Percentiles rank a stretch among this genome's conserved stretches.
phyloP scores from a whole-genome alignment of 2,888 invertebrate species.

The Campoletis raptor region DNA sequence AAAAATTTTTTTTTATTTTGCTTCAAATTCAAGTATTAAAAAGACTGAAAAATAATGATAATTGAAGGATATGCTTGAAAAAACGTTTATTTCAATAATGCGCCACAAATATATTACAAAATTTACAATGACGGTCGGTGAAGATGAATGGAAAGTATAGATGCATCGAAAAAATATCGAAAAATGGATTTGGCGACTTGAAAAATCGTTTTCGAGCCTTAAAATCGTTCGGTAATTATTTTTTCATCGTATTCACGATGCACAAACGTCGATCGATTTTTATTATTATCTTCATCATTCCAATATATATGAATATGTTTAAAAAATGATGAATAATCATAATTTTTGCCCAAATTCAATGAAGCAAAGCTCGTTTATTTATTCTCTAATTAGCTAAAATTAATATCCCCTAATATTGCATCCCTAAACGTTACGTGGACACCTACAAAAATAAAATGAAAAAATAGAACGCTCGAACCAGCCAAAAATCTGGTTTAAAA shows the following conservation, averaged over 20 bases:
- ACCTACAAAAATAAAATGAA: constrained; percentile 44
- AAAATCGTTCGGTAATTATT: not conserved
- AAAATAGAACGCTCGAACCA: not conserved
- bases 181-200: not conserved
- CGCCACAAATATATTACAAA: constrained; percentile 5
- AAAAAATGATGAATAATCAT: constrained; percentile 47
- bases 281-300: not conserved
- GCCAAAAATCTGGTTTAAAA: constrained; percentile 43
- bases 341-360: constrained; percentile 74
- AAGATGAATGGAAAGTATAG: not conserved
- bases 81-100: not conserved
- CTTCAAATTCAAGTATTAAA: not conserved
- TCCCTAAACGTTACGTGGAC: constrained; percentile 73
- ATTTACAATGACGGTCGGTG: not conserved
- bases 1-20: not conserved
- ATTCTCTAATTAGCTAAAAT: constrained; percentile 74
- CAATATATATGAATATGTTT: not conserved
- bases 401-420: constrained; percentile 81
- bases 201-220: not conserved
- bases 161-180: not conserved
- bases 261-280: not conserved
- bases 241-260: not conserved
- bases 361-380: constrained; percentile 79
- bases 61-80: not conserved
- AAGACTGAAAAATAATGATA: not conserved